Conservation (phyloP, 2,888 invertebrate genomes). For the Criorhina ranunculi region DNA sequence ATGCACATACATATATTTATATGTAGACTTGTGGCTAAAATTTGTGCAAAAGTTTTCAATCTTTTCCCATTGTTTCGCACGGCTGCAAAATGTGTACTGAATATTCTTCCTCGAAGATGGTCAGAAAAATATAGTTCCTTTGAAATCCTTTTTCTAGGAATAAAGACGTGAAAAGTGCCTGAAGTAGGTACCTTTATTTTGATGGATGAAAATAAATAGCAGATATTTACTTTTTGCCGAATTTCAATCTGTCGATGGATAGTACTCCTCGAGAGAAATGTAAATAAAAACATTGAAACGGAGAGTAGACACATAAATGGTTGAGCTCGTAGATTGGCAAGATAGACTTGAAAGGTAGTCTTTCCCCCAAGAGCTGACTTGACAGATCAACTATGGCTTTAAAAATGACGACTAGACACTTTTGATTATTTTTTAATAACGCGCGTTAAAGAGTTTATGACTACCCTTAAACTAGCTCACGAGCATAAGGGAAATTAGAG, state of each 20-base stretch:
- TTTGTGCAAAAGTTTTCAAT: not conserved
- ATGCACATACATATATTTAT: not conserved
- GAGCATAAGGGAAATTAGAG: too few species aligned
- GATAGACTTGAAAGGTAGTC: too few species aligned
- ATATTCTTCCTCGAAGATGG: conserved; percentile 20
- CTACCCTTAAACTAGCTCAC: too few species aligned
- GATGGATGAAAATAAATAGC: conserved; percentile 53
- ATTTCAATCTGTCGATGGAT: conserved; percentile 36
- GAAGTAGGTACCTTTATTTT: conserved; percentile 17
- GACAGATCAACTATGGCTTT: too few species aligned
- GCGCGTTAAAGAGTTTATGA: too few species aligned
- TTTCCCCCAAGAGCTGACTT: too few species aligned
- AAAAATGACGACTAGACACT: too few species aligned
- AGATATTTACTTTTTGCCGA: conserved; percentile 24
- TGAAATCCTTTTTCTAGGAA: conserved; percentile 6
- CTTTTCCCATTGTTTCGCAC: not conserved
- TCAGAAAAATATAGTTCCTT: conserved; percentile 30
- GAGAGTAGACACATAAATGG: not conserved
- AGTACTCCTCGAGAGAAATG: conserved; percentile 4
- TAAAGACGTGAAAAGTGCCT: conserved; percentile 34
- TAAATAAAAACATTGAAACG: conserved; percentile 32
- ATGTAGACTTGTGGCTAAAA: not conserved
- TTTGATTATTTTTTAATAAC: too few species aligned
- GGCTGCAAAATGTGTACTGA: conserved; percentile 13
- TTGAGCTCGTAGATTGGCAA: too few species aligned